Percentiles rank a stretch among this genome's conserved stretches.
phyloP scores from a whole-genome alignment of 2,888 invertebrate species.

The Leucania comma region DNA sequence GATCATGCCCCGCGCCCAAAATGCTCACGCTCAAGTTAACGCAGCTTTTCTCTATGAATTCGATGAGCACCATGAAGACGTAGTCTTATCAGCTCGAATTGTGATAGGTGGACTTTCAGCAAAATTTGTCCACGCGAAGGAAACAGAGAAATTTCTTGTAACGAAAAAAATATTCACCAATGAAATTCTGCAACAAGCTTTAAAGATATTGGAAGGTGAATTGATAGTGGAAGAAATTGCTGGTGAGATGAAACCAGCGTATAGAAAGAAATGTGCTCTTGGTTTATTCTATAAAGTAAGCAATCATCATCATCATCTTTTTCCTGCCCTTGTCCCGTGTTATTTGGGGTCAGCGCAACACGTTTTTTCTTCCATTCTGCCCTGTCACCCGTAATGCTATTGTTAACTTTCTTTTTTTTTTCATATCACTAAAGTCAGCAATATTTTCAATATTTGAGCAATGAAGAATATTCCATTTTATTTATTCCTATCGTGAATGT shows the following conservation, averaged over 20 bases:
- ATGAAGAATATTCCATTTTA: neutral
- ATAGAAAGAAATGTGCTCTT: slow-evolving; percentile 91
- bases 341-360: too few relatives aligned
- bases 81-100: slow-evolving; percentile 88
- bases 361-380: too few relatives aligned
- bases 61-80: slow-evolving; percentile 67
- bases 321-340: too few relatives aligned
- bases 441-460: too few relatives aligned
- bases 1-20: slow-evolving; percentile 94
- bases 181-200: slow-evolving; percentile 86
- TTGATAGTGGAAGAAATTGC: slow-evolving; percentile 80
- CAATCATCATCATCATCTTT: too few relatives aligned
- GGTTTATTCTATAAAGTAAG: slow-evolving; percentile 92
- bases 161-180: slow-evolving; percentile 84
- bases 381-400: too few relatives aligned
- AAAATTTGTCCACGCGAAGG: slow-evolving; percentile 90
- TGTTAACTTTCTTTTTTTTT: too few relatives aligned
- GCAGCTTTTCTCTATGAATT: slow-evolving; percentile 93
- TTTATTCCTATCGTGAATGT: neutral
- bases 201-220: slow-evolving; percentile 90
- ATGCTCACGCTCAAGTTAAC: slow-evolving; percentile 94
- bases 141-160: slow-evolving; percentile 88
- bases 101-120: slow-evolving; percentile 91
- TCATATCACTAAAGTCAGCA: too few relatives aligned
- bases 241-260: slow-evolving; percentile 91